A percentile compares a stretch with the other conserved stretches of the same genome.
Conservation (phyloP, 1,140 invertebrate species). For the Schlechtendalia chinensis region DNA sequence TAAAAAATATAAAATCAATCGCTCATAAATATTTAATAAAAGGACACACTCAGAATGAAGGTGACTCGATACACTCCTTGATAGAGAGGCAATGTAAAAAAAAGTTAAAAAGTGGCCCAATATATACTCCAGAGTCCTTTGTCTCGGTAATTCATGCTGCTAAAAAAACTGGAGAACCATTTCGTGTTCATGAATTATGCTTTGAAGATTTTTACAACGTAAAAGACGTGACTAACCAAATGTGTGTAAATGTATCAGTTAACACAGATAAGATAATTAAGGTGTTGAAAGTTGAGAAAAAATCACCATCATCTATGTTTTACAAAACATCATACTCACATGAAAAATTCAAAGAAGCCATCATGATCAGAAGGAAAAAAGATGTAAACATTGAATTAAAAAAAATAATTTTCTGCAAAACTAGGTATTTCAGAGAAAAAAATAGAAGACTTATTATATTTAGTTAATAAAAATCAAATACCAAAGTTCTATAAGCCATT, state of each 20-base stretch:
- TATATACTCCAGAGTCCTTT: conserved; percentile 8
- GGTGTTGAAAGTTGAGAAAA: conserved; percentile 24
- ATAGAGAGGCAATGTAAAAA: conserved; percentile 30
- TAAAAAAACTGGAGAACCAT: conserved; percentile 21
- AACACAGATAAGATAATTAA: conserved; percentile 26
- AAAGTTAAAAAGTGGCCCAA: conserved; percentile 18
- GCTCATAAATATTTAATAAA: conserved; percentile 47
- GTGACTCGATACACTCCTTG: conserved; percentile 25
- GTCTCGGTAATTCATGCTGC: neutral
- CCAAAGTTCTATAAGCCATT: conserved; percentile 33
- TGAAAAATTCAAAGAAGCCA: conserved; percentile 21
- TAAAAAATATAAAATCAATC: conserved; percentile 24
- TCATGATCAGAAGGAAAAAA: conserved; percentile 31
- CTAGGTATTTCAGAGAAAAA: conserved; percentile 36
- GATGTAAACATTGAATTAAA: neutral
- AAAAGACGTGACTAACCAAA: conserved; percentile 16
- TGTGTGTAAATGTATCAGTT: conserved; percentile 23
- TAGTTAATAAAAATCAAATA: conserved; percentile 30
- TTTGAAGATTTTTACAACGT: conserved; percentile 34
- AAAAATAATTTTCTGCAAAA: conserved; percentile 38
- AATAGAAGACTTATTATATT: conserved; percentile 35
- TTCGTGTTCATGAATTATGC: conserved; percentile 29
- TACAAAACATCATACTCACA: conserved; percentile 32
- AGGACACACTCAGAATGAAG: conserved; percentile 46
- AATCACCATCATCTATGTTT: conserved; percentile 32